Conservation (phyloP, 2,888 invertebrate genomes). For the Amorpha juglandis region DNA sequence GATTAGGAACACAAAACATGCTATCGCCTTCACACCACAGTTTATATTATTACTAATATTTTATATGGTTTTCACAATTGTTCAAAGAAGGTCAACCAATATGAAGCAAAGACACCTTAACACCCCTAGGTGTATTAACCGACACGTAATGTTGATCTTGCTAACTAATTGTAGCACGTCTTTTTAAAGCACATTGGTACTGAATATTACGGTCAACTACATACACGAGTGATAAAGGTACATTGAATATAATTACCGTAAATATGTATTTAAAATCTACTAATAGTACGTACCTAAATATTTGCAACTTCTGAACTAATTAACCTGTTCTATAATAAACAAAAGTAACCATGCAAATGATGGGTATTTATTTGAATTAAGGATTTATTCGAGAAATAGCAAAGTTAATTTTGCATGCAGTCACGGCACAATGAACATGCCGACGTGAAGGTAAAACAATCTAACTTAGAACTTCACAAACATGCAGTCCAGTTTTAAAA, state of each 20-base stretch:
- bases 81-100: no score
- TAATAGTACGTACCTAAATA: not conserved
- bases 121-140: no score
- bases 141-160: no score
- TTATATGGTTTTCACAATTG: no score
- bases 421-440: conserved; percentile 55
- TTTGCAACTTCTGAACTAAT: not conserved
- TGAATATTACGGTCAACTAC: no score
- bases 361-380: conserved; percentile 32
- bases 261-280: no score
- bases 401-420: conserved; percentile 53
- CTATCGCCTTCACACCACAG: not conserved
- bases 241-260: not conserved
- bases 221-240: not conserved
- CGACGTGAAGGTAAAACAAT: conserved; percentile 29
- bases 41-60: not conserved
- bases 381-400: not conserved
- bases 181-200: no score
- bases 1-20: conserved; percentile 47
- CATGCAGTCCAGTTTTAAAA: conserved; percentile 13
- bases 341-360: conserved; percentile 26
- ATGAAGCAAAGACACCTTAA: no score
- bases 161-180: no score
- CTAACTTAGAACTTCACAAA: conserved; percentile 31
- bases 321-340: not conserved